Base-by-base conservation (phyloP, 2,888 invertebrate genomes). In the Rhagonycha lutea region DNA sequence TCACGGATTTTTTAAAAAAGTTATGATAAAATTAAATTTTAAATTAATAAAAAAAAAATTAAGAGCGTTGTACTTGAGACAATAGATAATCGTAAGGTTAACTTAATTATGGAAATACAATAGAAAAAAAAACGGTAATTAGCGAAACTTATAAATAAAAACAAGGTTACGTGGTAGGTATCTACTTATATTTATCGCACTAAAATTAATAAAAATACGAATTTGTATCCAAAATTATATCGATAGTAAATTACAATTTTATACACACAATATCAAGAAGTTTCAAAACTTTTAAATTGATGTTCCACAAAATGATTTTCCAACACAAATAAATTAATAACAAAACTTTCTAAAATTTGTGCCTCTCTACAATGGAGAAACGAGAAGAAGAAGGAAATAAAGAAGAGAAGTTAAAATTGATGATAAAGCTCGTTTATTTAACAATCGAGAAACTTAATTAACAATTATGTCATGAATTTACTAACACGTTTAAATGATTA, bases 341-440 rank as follows among this genome's bases (percentile, higher is more conserved):
- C 18, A 65, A 65, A 65, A 65, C 23, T 23, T 65, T 65, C 26
- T 23, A 62, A 62, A 62, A 62, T 23, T 18, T 26, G 63, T 65
- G 24, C 63, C 24, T 65, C 26, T 14, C 12, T 7, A 65, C 26
- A 65, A 65, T 26, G 24, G 23, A 26, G 24, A 65, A 65, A 23
- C 26, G 63, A 23, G 24, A 14, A 23, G 61, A 61, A 61, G 23
- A 65, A 65, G 63, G 63, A 65, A 65, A 65, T 65, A 26, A 65
- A 65, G 63, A 65, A 65, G 63, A 65, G 63, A 65, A 65, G 63
- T 24, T 47, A 26, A 65, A 65, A 65, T 65, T 65, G 63, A 65
- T 65, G 63, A 65, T 65, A 65, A 65, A n/a, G 63, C 63, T 65
- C 63, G 63, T 65, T 65, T 65, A 65, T 65, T 65, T 65, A 65